Conservation (phyloP, 2,797 vertebrate species). For the Gallinago stenura region DNA sequence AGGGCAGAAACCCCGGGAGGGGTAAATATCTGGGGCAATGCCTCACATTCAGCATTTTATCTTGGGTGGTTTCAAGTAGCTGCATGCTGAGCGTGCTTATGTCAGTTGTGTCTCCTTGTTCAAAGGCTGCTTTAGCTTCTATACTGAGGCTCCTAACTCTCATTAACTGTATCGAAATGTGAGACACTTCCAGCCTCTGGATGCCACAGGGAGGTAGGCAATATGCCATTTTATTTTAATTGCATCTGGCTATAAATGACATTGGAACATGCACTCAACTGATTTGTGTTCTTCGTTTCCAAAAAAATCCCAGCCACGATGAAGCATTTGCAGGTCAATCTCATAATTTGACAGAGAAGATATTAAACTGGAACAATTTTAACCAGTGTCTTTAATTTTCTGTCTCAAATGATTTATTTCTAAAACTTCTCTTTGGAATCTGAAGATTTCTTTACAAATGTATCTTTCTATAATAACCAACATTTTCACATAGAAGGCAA, state of each 20-base stretch:
- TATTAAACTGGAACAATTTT: background rate
- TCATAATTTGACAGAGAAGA: background rate
- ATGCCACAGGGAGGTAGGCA: constrained; percentile 3
- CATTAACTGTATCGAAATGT: constrained; percentile 2
- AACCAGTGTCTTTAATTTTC: background rate
- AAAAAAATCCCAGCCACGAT: background rate
- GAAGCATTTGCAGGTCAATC: background rate
- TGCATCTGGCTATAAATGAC: background rate
- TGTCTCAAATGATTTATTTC: background rate
- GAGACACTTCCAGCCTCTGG: background rate
- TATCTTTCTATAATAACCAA: background rate
- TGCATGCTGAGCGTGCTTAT: background rate
- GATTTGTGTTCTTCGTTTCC: background rate
- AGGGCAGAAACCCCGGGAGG: background rate
- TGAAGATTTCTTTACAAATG: background rate
- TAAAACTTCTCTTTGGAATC: background rate
- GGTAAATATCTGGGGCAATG: background rate
- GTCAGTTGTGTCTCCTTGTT: background rate
- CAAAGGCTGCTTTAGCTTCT: constrained; percentile 14
- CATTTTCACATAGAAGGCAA: background rate
- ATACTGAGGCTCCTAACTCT: background rate
- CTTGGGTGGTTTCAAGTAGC: background rate
- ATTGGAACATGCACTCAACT: background rate
- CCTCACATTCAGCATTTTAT: rapidly evolving
- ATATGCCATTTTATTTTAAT: constrained; percentile 1